Evolutionary conservation across 2,797 vertebrate species (phyloP).

Genomic region (Sebastiscus tertius): DNA sequence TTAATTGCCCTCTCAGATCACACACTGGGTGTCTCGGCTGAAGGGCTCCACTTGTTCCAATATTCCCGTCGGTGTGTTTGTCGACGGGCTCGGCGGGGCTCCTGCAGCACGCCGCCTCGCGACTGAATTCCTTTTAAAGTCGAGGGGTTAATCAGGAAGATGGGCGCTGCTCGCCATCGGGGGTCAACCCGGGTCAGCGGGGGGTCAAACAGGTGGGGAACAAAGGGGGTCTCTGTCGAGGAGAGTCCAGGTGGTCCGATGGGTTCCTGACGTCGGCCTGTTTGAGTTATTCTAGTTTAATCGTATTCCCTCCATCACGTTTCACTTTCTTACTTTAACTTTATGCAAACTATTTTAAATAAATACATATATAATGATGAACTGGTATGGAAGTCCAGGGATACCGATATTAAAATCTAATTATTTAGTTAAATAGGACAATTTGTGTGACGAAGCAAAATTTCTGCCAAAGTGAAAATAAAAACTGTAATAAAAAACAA

Average conservation of each 20-base stretch:
- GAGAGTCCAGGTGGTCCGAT: conserved; percentile 37
- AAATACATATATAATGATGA: too few relatives aligned
- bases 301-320: too few relatives aligned
- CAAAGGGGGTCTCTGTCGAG: conserved; percentile 27
- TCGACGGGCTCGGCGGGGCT: not conserved
- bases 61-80: not conserved
- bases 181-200: conserved; percentile 17
- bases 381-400: too few relatives aligned
- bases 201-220: conserved; percentile 36
- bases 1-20: too few relatives aligned
- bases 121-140: conserved; percentile 29
- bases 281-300: too few relatives aligned
- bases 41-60: not conserved
- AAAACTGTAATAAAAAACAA: too few relatives aligned
- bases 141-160: conserved; percentile 17
- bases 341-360: too few relatives aligned
- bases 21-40: not conserved
- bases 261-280: too few relatives aligned
- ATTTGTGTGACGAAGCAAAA: too few relatives aligned
- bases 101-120: conserved; percentile 14
- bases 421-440: too few relatives aligned
- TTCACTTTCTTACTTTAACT: not conserved
- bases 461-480: too few relatives aligned
- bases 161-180: not conserved
- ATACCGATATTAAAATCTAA: too few relatives aligned